phyloP scores from a whole-genome alignment of 2,113 vertebrate species.

The Furnarius figulus region DNA sequence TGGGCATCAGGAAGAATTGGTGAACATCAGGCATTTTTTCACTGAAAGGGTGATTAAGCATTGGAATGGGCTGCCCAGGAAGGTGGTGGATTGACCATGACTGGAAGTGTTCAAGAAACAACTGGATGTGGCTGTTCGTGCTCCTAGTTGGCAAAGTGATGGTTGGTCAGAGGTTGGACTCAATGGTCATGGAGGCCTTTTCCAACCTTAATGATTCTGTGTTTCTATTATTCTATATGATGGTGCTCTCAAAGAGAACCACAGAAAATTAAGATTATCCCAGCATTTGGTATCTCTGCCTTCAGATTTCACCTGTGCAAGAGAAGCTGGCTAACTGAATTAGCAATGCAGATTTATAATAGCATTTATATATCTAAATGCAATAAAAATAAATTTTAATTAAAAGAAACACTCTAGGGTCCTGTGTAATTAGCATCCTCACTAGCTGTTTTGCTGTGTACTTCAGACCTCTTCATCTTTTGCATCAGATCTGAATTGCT shows the following conservation, averaged over 20 bases:
- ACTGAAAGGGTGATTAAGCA: neutral
- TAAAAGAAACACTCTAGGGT: neutral
- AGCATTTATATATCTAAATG: neutral
- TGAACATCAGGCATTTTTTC: neutral
- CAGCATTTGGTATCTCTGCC: neutral
- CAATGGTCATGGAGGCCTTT: neutral
- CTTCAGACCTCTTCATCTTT: slow-evolving; percentile 25
- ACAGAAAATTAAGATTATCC: neutral
- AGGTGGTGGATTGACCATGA: neutral
- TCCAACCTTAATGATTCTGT: neutral
- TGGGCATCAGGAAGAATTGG: neutral
- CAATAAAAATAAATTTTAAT: slow-evolving; percentile 47
- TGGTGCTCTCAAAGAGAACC: neutral
- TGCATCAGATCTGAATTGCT: neutral
- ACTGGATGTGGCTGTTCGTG: neutral
- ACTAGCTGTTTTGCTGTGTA: neutral
- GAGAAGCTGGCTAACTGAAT: neutral
- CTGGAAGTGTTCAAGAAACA: neutral
- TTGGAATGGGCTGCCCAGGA: neutral
- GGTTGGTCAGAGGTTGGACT: neutral
- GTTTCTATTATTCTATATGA: neutral
- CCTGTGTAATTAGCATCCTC: neutral
- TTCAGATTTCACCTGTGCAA: neutral
- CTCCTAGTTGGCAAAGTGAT: neutral
- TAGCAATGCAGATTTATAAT: neutral